Evolutionary conservation across 2,888 invertebrate genomes (phyloP).

Genomic region (Melolontha melolontha): DNA sequence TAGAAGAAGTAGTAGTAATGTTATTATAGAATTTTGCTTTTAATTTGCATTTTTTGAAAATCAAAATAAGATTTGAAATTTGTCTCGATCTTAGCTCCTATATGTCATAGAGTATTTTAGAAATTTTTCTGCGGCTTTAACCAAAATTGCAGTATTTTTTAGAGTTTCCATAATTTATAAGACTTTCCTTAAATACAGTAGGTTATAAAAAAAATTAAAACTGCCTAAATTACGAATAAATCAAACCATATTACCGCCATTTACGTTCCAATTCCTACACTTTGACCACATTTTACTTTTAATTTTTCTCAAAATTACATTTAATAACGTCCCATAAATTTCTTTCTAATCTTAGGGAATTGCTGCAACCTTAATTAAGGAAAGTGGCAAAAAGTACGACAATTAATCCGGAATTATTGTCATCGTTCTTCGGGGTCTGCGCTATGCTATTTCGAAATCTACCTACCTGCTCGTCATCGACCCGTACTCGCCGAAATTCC

Average conservation of each 20-base stretch:
- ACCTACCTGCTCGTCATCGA: conserved; percentile 16
- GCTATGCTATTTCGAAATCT: conserved; percentile 2
- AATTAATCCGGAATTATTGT: conserved; percentile 28
- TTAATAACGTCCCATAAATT: conserved; percentile 12
- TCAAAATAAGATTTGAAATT: too few relatives aligned
- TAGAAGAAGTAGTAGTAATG: too few relatives aligned
- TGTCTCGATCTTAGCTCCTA: too few relatives aligned
- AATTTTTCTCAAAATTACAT: conserved; percentile 18
- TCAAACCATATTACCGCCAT: neutral
- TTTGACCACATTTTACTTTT: neutral
- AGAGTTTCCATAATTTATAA: too few relatives aligned
- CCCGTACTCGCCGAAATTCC: conserved; percentile 10
- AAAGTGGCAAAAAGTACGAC: conserved; percentile 27
- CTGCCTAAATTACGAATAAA: too few relatives aligned
- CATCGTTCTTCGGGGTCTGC: conserved; percentile 16
- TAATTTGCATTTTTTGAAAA: too few relatives aligned
- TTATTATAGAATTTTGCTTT: too few relatives aligned
- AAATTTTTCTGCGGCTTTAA: too few relatives aligned
- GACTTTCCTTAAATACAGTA: too few relatives aligned
- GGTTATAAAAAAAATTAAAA: too few relatives aligned
- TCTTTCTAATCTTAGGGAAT: conserved; percentile 21
- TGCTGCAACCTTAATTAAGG: conserved; percentile 14
- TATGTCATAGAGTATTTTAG: too few relatives aligned
- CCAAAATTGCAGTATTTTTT: too few relatives aligned
- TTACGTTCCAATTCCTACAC: neutral